Conservation (phyloP, 2,888 invertebrate genomes). For the Eudemis profundana region DNA sequence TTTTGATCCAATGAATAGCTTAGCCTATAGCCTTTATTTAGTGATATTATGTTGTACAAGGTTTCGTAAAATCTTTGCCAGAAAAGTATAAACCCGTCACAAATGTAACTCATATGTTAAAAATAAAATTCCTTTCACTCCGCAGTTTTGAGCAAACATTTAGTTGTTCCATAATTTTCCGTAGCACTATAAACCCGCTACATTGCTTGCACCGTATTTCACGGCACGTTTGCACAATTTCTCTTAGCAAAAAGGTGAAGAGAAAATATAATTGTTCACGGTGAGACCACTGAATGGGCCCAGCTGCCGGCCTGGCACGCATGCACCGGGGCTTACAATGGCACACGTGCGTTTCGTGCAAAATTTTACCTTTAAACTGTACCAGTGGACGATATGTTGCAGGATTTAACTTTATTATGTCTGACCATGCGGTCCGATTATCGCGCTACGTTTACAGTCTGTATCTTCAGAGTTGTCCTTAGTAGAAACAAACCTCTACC, state of each 20-base stretch:
- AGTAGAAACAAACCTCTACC: too few relatives aligned
- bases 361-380: constrained; percentile 2
- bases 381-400: too few relatives aligned
- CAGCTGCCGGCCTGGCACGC: constrained; percentile 25
- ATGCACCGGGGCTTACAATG: constrained; percentile 28
- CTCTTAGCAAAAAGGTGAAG: constrained; percentile 15
- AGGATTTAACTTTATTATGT: too few relatives aligned
- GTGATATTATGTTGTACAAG: too few relatives aligned
- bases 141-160: constrained; percentile 2
- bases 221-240: constrained; percentile 30
- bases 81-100: too few relatives aligned
- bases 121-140: neutral
- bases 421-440: too few relatives aligned
- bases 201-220: constrained; percentile 22
- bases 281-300: constrained; percentile 24
- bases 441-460: too few relatives aligned
- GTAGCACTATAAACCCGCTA: constrained; percentile 11
- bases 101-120: neutral
- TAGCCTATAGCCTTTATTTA: too few relatives aligned
- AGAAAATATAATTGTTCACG: constrained; percentile 29
- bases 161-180: constrained; percentile 16
- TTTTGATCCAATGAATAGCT: too few relatives aligned
- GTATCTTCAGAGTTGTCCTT: too few relatives aligned
- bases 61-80: too few relatives aligned
- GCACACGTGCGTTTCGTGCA: constrained; percentile 20